Base-by-base conservation (phyloP, 2,797 vertebrate genomes). In the Urosaurus nigricauda region DNA sequence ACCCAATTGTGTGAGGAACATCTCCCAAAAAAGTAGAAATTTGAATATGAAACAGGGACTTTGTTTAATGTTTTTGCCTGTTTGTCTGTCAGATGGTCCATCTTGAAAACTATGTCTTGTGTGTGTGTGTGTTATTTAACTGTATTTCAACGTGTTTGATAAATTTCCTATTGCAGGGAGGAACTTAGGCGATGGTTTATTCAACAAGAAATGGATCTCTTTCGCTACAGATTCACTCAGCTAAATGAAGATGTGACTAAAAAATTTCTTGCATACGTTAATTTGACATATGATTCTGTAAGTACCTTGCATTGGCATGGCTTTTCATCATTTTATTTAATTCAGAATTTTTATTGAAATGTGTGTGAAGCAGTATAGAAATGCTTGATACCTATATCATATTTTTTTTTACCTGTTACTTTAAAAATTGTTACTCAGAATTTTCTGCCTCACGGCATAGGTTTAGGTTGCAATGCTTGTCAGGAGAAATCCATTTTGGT, bases 101-200 rank as follows among this genome's bases (percentile, higher is more conserved):
- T 60, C 32, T 85, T 47, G 29, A 85, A 32, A 73, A 79, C 13
- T 9, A 8, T 4, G 3, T 16, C 19, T 2, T 35, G 16, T 14
- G 19, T 73, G 12, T 43, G 29, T 87, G 58, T n/a, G 12, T 79
- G n/a, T 60, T 58, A 47, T 32, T 43, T 68, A 75, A 53, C 17
- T 70, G 26, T 13, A 32, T 87, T 77, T 85, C 71, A 47, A 4
- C 12, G 4, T 26, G 12, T 78, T 24, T 14, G 5, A 65, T 56
- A 60, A 65, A 82, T 70, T 40, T 75, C 5, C 0, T n/a, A 21
- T 93, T 96, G 32, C 93, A 99, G 99, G 63, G 99, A 99, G 94
- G 99, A 99, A 90, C 97, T 99, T 82, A 97, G 98, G 56, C 97
- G 99, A 29, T 99, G 99, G 99, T 99, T 99, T 94, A 99, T 99